Conservation (phyloP, 2,888 invertebrate genomes). For the Heterodera filipjevi region DNA sequence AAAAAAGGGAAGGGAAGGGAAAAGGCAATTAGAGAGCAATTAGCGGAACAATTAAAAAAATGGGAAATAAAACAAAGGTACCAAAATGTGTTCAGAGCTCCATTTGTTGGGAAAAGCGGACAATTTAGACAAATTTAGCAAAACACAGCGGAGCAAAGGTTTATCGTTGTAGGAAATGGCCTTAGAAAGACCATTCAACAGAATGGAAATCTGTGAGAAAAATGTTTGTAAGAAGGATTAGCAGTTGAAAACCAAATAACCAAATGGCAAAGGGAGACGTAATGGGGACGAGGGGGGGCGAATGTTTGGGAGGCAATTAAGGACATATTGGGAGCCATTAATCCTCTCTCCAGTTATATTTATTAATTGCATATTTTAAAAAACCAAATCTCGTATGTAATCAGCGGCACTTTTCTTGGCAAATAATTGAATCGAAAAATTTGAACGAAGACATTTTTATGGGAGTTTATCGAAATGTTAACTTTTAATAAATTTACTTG, state of each 20-base stretch:
- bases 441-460: too few species aligned
- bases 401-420: too few species aligned
- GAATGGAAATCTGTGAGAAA: conserved; percentile 35
- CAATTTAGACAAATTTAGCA: conserved; percentile 35
- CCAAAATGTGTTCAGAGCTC: conserved; percentile 35
- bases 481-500: conserved; percentile 31
- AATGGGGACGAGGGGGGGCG: too few species aligned
- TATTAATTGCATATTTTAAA: too few species aligned
- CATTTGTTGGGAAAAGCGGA: conserved; percentile 41
- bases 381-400: too few species aligned
- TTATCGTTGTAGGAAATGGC: conserved; percentile 21
- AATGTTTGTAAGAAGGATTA: too few species aligned
- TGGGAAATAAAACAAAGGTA: conserved; percentile 33
- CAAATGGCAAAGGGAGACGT: too few species aligned
- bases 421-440: too few species aligned
- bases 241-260: not conserved
- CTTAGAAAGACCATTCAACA: conserved; percentile 32
- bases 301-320: too few species aligned
- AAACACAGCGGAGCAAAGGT: conserved; percentile 19
- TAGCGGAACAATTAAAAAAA: not conserved
- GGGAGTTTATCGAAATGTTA: too few species aligned
- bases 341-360: too few species aligned
- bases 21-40: not conserved
- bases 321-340: too few species aligned
- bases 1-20: not conserved